Base-by-base conservation (phyloP, 2,797 vertebrate genomes). In the Thaleichthys pacificus region DNA sequence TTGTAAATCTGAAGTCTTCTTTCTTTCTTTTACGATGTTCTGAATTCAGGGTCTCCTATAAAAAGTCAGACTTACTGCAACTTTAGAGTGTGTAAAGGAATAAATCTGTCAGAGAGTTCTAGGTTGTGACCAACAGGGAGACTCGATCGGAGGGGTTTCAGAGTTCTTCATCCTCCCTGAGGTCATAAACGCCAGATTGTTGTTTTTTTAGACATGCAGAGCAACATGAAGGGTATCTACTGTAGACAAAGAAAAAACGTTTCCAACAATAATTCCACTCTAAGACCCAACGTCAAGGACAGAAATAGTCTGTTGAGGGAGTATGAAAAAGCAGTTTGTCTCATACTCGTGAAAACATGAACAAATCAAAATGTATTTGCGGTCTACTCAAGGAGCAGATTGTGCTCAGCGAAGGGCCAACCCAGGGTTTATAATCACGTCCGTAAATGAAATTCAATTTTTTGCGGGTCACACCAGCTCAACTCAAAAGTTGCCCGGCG, bases 1-100 rank as follows among this genome's bases (percentile, higher is more conserved):
- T 69, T 63, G 69, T 47, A 56, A 72, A 7, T 69, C 57, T 28
- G 61, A 63, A 63, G 28, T 19, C 24, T 62, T 62, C 28, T 35
- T 30, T 63, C 12, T 17, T 32, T 63, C 30, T 35, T 30, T 30
- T 63, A 17, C 14, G 22, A 26, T 63, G 28, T 63, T 35, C 61
- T 32, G 19, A 63, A 35, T 19, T 32, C 61, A 63, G 26, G 30
- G 61, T 63, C 51, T 56, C 61, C 61, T 19, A 63, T 35, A 19
- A 32, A 63, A 63, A 19, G 28, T 26, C 26, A 30, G 61, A 63
- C 28, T 63, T 63, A 30, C 61, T 30, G 26, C 22, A 63, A 63
- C 61, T 63, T 62, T 9, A 30, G 28, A 17, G 4, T 30, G 61
- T 28, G 26, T 62, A 22, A 62, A 28, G 26, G 28, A 28, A 5